Base-by-base conservation (phyloP, 2,797 vertebrate species). In the Miichthys miiuy region DNA sequence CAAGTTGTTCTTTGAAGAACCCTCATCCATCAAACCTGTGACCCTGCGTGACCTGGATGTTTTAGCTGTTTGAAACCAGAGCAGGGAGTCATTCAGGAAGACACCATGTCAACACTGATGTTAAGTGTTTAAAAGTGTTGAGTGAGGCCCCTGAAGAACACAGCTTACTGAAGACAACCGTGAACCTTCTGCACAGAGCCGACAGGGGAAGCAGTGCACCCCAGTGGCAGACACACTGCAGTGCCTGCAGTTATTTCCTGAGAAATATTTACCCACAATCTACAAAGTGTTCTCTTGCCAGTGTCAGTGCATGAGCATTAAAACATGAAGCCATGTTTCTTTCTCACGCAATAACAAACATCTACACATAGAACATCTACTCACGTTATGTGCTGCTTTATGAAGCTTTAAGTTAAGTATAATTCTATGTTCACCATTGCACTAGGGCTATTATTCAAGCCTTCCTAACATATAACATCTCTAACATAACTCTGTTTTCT, bases 181-280 rank as follows among this genome's bases (percentile, higher is more conserved):
- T 6, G 8, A 41, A 23, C 7, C 6, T 25, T 23, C 25, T 62
- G 21, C 6, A 48, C 16, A 17, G 48, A 27, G 42, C 20, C 38
- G 68, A 46, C 50, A 60, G 8, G 44, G 52, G 68, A 64, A 62
- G 70, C 72, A 76, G 78, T 89, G 90, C 85, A 65, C 90, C 86
- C 90, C 83, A 78, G 89, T 89, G 88, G 87, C 34, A 46, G 58
- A 62, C 27, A 13, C 41, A 17, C 46, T 69, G 78, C 55, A 76
- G 75, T 83, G 80, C 6, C 18, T 41, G 21, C 27, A 30, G 23
- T 50, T 30, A 5, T 64, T 34, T 41, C 48, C 23, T 30, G 47
- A 5, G 2, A 30, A 27, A n/a, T 14, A 12, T 17, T 41, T 57
- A 11, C n/a, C 38, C 10, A 25, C 38, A 5, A 12, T 46, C 46